Evolutionary conservation across 2,113 vertebrate species (phyloP), one percentile per base, ranked within the genome.

Genomic region (Gavia stellata): DNA sequence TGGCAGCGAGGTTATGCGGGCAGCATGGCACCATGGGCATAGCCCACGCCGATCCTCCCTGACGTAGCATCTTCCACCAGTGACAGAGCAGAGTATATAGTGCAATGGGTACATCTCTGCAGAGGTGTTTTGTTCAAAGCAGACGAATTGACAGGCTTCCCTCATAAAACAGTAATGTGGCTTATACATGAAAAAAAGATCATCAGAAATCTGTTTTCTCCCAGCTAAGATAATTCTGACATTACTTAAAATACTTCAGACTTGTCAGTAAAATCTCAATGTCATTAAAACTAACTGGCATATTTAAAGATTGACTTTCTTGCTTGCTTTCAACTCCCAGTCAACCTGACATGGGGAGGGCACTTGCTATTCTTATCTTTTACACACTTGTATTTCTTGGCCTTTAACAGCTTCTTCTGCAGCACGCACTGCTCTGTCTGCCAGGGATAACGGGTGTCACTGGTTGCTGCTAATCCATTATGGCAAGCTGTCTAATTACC

Each of bases 231-330:
- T 91, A 86, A 95, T 95, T 94, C 89, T 96, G 96, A 80, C 81
- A 44, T 82, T 94, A 86, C 96, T 95, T 97, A 97, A 96, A 97
- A 97, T 96, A 97, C 95, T 95, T 96, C 96, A 97, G 96, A 95
- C 96, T 92, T 96, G 96, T 96, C 97, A 96, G 91, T 86, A 85
- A 96, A 91, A 95, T 82, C 88, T 97, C 92, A 95, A 21, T 88
- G 92, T 91, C 96, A 92, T 88, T 95, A 94, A 95, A 97, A 95
- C 95, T 96, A 96, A 96, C 96, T 96, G 97, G 87, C 96, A 94
- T 97, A 97, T 97, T 97, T 97, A 87, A 96, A 96, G 84, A 97
- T 92, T 96, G 94, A 80, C 89, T 97, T 94, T 1, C 93, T 90
- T 97, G 96, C 94, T 96, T 88, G 66, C 95, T 97, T 97, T 97